Evolutionary conservation across 1,140 invertebrate genomes (phyloP).

Genomic region (Galleria mellonella): DNA sequence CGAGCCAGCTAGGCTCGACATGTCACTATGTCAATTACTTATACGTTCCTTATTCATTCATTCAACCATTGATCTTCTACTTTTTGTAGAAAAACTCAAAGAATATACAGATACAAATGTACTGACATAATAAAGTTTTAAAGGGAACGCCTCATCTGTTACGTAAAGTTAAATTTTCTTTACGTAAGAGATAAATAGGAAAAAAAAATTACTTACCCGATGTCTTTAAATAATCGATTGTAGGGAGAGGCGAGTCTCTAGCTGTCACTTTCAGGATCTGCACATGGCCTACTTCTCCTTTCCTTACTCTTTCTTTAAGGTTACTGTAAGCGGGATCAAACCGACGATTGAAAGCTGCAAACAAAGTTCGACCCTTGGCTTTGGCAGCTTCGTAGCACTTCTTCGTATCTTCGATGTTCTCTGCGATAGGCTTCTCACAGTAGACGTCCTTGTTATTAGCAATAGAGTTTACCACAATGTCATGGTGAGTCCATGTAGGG

Average conservation of each 20-base stretch:
- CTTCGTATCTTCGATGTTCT: constrained; percentile 68
- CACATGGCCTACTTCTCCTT: constrained; percentile 78
- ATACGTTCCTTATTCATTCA: no score
- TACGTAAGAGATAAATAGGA: not conserved
- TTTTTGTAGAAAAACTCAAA: no score
- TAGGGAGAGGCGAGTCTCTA: constrained; percentile 78
- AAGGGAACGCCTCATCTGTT: no score
- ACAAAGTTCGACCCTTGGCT: constrained; percentile 73
- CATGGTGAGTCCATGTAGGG: constrained; percentile 78
- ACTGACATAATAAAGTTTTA: no score
- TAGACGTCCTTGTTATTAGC: constrained; percentile 78
- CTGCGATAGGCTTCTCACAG: constrained; percentile 83
- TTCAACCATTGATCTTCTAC: no score
- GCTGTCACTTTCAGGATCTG: constrained; percentile 78
- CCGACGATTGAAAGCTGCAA: constrained; percentile 81
- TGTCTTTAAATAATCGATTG: constrained; percentile 76
- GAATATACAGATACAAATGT: no score
- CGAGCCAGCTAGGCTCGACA: no score
- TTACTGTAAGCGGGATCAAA: constrained; percentile 79
- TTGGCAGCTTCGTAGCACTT: constrained; percentile 78
- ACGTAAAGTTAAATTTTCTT: no score
- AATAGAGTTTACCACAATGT: constrained; percentile 76
- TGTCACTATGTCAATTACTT: no score
- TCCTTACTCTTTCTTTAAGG: constrained; percentile 70
- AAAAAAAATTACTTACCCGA: constrained; percentile 69